Conservation (phyloP, 2,888 invertebrate genomes). For the Lithophane socia region DNA sequence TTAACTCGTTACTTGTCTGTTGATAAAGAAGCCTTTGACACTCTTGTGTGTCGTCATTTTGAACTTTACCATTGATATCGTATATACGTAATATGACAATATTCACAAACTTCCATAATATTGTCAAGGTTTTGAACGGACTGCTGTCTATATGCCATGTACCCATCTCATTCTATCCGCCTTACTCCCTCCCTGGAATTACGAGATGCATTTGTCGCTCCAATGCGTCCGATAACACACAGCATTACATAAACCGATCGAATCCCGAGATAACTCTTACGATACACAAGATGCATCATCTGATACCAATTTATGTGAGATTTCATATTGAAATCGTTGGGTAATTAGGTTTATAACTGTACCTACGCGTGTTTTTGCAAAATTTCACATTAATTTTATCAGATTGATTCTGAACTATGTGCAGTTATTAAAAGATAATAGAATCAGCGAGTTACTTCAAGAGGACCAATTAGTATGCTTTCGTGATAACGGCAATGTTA, state of each 20-base stretch:
- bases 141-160: neutral
- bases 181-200: slow-evolving; percentile 57
- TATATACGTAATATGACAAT: neutral
- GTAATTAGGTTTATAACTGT: slow-evolving; percentile 59
- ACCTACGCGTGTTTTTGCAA: slow-evolving; percentile 58
- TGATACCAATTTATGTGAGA: slow-evolving; percentile 63
- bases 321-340: slow-evolving; percentile 59
- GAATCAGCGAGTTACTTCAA: slow-evolving; percentile 19
- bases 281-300: slow-evolving; percentile 63
- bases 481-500: neutral
- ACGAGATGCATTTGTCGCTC: slow-evolving; percentile 67
- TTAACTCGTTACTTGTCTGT: neutral
- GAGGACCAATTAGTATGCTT: neutral
- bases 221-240: slow-evolving; percentile 62
- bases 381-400: slow-evolving; percentile 54
- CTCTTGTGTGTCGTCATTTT: neutral
- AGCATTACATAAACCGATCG: slow-evolving; percentile 64
- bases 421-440: slow-evolving; percentile 25
- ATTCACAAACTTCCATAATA: neutral
- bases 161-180: neutral
- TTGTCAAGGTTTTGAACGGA: neutral
- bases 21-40: no score
- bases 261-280: slow-evolving; percentile 60
- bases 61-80: neutral
- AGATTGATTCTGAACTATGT: slow-evolving; percentile 41